These are phyloP conservation scores for Caenorhabditis plicata DNA, from an alignment of 2,888 invertebrate genomes.

Conservation along the genomic window DNA sequence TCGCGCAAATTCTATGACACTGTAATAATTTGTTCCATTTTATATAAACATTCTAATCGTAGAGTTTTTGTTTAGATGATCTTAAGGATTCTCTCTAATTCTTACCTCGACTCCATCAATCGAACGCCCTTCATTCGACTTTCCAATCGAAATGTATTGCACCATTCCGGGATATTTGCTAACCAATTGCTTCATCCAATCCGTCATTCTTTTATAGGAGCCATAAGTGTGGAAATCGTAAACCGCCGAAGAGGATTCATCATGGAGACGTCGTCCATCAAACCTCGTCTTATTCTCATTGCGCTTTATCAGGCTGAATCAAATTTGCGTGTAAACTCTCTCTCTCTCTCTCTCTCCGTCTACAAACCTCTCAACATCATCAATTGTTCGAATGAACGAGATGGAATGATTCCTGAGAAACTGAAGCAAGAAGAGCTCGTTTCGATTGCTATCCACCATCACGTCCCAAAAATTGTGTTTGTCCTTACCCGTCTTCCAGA, in stretches of 20 bases:
- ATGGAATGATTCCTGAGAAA: slow-evolving; percentile 37
- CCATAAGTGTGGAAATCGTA: slow-evolving; percentile 46
- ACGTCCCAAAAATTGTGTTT: slow-evolving; percentile 72
- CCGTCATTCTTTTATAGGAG: slow-evolving; percentile 36
- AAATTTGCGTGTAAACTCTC: background rate
- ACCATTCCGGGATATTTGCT: slow-evolving; percentile 52
- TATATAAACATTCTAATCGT: too few relatives aligned
- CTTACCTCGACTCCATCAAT: slow-evolving; percentile 64
- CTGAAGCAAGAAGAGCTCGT: slow-evolving; percentile 25
- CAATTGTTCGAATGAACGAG: slow-evolving; percentile 52
- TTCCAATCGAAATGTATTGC: slow-evolving; percentile 59
- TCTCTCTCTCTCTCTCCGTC: too few relatives aligned
- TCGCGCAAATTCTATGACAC: too few relatives aligned
- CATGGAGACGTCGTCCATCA: slow-evolving; percentile 18
- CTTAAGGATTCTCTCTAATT: too few relatives aligned
- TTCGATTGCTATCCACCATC: slow-evolving; percentile 75
- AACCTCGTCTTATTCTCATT: slow-evolving; percentile 12
- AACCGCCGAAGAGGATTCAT: slow-evolving; percentile 25
- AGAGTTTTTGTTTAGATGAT: too few relatives aligned
- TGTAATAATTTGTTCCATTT: too few relatives aligned
- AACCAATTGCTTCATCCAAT: slow-evolving; percentile 60
- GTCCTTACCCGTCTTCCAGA: slow-evolving; percentile 72
- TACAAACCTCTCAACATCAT: slow-evolving; percentile 58
- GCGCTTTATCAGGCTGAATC: slow-evolving; percentile 24
- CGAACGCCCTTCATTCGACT: slow-evolving; percentile 58